These are phyloP conservation scores for Magallana nippona DNA, from an alignment of 2,888 invertebrate genomes.

Conservation along the genomic window DNA sequence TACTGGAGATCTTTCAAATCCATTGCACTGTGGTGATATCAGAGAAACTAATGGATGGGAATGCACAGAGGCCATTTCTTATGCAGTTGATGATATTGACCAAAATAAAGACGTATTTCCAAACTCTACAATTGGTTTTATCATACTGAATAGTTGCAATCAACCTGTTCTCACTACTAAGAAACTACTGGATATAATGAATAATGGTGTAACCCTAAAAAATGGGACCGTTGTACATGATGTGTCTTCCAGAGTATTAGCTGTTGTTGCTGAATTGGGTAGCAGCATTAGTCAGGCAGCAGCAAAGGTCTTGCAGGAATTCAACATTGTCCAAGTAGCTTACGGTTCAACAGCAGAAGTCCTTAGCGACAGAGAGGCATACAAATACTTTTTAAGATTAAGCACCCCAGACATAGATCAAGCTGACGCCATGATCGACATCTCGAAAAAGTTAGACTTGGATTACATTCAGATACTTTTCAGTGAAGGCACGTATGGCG, in stretches of 20 bases:
- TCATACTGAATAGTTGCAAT: constrained; percentile 57
- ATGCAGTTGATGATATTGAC: constrained; percentile 49
- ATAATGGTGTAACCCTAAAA: constrained; percentile 3
- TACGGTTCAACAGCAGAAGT: constrained; percentile 52
- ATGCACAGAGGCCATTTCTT: constrained; percentile 51
- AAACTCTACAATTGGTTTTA: constrained; percentile 48
- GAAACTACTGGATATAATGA: constrained; percentile 49
- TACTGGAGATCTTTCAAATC: constrained; percentile 37
- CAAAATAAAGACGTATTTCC: constrained; percentile 44
- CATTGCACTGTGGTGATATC: constrained; percentile 50
- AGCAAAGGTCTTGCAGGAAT: constrained; percentile 44
- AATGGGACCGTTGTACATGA: constrained; percentile 39
- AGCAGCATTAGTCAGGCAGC: constrained; percentile 54
- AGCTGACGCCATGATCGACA: constrained; percentile 52
- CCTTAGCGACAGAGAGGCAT: constrained; percentile 50
- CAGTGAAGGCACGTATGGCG: constrained; percentile 56
- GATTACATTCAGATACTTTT: constrained; percentile 59
- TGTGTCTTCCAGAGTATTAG: constrained; percentile 50
- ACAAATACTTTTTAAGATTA: constrained; percentile 56
- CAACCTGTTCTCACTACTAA: constrained; percentile 50
- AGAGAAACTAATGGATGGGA: constrained; percentile 46
- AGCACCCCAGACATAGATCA: constrained; percentile 55
- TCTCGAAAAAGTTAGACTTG: constrained; percentile 47
- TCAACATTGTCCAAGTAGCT: constrained; percentile 51
- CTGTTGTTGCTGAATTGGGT: constrained; percentile 49